Conservation (phyloP, 2,888 invertebrate genomes). For the Lithophane semibrunnea region DNA sequence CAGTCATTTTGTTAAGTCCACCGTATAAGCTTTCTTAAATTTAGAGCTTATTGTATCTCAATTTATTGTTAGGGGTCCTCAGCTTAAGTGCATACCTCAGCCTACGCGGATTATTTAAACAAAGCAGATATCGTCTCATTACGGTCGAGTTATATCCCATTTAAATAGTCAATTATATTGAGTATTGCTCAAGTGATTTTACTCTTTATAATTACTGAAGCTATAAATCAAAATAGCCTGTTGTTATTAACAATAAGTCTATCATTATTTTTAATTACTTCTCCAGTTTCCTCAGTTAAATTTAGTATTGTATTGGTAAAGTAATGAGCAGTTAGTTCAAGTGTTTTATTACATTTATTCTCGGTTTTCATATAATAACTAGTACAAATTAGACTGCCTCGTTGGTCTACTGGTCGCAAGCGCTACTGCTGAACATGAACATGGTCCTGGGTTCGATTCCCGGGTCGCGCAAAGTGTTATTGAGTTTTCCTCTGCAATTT, state of each 20-base stretch:
- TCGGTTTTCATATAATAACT: neutral
- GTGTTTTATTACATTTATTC: conserved; percentile 34
- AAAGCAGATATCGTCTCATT: conserved; percentile 78
- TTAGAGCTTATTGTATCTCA: conserved; percentile 50
- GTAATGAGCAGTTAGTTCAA: neutral
- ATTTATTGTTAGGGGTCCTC: conserved; percentile 55
- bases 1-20: conserved; percentile 17
- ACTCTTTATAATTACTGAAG: conserved; percentile 73
- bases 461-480: no score
- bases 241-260: conserved; percentile 10
- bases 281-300: conserved; percentile 9
- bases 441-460: no score
- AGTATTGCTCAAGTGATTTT: conserved; percentile 67
- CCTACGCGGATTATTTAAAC: conserved; percentile 73
- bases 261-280: conserved; percentile 28
- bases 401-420: no score
- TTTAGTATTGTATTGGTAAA: neutral
- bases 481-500: no score
- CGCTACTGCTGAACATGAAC: no score
- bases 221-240: conserved; percentile 28
- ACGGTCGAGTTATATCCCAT: conserved; percentile 78
- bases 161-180: conserved; percentile 79
- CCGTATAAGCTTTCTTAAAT: conserved; percentile 37
- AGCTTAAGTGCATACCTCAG: conserved; percentile 62
- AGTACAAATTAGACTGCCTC: neutral